Evolutionary conservation across 2,797 vertebrate species (phyloP), one percentile per base, ranked within the genome.

Genomic region (Silurus lanzhouensis): DNA sequence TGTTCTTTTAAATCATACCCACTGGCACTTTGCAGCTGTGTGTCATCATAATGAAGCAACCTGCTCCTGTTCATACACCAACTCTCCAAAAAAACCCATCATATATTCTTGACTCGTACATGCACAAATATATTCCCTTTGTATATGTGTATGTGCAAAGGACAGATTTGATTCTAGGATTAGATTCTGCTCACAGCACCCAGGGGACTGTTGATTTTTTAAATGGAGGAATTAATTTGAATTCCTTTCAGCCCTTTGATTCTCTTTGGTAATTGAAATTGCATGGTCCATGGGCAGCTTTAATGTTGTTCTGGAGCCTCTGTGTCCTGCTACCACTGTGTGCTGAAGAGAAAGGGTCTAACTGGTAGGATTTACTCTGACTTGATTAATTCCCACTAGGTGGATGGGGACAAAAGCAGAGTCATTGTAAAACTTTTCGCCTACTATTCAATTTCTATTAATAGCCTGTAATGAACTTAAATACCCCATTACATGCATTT

Each of bases 231-330:
- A 93, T 92, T 91, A 91, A 93, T 92, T 93, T 92, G 57, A 91
- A 85, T 89, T 88, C 85, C 91, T 92, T 93, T 92, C 85, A 88
- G 83, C 71, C 52, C 93, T 92, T 92, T 93, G 89, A 92, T 92
- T 93, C 90, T 91, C 88, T 91, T 91, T 89, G 90, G 88, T 93
- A 93, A 94, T 94, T 94, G 91, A 93, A 94, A 94, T 91, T 92
- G 91, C 92, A 94, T 91, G 93, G 90, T 94, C 91, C 90, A 93
- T 77, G 89, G 92, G 89, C 90, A 87, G 91, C 89, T 93, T 93
- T 93, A 91, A 92, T 93, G 92, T 92, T 90, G 91, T 93, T 93
- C 89, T 89, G 91, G 93, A 90, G 91, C 91, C 87, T 83, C 88
- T 90, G 79, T 84, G 74, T 88, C 87, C 89, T 91, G 19, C 75